These are phyloP conservation scores for Semicossyphus pulcher DNA, from an alignment of 2,113 vertebrate genomes.

Conservation along the genomic window DNA sequence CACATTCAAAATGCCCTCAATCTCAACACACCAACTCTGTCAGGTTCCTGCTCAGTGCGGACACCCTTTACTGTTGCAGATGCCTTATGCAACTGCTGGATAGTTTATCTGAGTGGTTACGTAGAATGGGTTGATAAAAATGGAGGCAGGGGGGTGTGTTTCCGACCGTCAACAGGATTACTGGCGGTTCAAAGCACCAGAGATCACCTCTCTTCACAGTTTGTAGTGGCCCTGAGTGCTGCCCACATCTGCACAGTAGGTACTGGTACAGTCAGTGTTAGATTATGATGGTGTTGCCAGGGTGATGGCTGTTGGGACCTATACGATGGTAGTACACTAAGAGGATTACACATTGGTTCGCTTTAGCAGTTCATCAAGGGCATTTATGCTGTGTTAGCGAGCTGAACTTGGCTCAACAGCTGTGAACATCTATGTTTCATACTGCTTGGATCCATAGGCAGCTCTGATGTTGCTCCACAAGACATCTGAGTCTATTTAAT, in stretches of 20 bases:
- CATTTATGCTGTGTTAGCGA: slow-evolving; percentile 19
- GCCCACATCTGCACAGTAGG: slow-evolving; percentile 55
- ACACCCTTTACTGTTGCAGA: slow-evolving; percentile 28
- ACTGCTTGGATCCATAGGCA: background rate
- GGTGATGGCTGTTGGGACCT: slow-evolving; percentile 58
- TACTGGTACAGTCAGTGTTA: slow-evolving; percentile 45
- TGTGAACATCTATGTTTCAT: slow-evolving; percentile 1
- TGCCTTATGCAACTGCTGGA: slow-evolving; percentile 39
- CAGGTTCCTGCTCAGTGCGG: slow-evolving; percentile 27
- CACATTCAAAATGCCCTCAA: slow-evolving; percentile 43
- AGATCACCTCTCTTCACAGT: slow-evolving; percentile 47
- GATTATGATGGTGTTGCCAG: slow-evolving; percentile 65
- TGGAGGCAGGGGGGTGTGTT: slow-evolving; percentile 14
- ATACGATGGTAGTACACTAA: slow-evolving; percentile 54
- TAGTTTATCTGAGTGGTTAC: slow-evolving; percentile 30
- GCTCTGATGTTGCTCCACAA: background rate
- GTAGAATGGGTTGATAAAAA: slow-evolving; percentile 24
- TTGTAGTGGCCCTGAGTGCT: slow-evolving; percentile 56
- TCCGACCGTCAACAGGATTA: slow-evolving; percentile 45
- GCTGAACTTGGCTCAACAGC: slow-evolving; percentile 22
- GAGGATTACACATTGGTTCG: slow-evolving; percentile 69
- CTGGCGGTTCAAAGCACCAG: slow-evolving; percentile 26
- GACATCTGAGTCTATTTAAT: slow-evolving; percentile 8
- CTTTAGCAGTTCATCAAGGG: slow-evolving; percentile 43
- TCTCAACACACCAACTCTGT: slow-evolving; percentile 35